Evolutionary conservation across 2,113 vertebrate species (phyloP), one percentile per base, ranked within the genome.

Genomic region (Oreocharis arfaki): DNA sequence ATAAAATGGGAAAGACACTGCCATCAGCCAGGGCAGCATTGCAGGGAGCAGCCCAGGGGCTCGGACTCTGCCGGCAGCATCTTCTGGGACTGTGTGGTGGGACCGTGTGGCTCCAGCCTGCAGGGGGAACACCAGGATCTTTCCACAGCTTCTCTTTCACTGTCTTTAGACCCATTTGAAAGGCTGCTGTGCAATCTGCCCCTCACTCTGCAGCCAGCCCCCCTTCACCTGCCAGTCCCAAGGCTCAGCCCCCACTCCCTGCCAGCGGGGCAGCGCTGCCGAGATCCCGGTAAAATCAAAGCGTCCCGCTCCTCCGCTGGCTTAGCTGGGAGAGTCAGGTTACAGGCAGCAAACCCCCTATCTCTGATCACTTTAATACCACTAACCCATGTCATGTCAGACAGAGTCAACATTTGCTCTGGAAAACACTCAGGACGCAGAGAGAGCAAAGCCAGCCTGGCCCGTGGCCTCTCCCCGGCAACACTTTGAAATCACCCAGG

Each of bases 321-420:
- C 87, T 96, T 89, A 95, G 89, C 90, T 27, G 53, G 55, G 41
- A 69, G 95, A 84, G 86, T 98, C 97, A 42, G 84, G 97, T 98
- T 98, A 94, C 98, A 61, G 92, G 95, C 97, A 95, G 96, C 86
- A 83, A 97, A 94, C 50, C 84, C 87, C 27, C 35, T 84, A 79
- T 79, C 97, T 98, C 97, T 98, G 98, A 98, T 98, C 98, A 93
- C 77, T 75, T 79, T 98, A 98, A 98, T 96, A 93, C 96, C 95
- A 21, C 71, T 96, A 90, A 97, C 97, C 94, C 95, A 16, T 84
- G 97, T 94, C 70, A 23, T 93, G 97, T 97, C 93, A 95, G 96
- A 96, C 95, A 94, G 97, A 97, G 97, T 93, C 83, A 83, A 96
- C 96, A 97, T 97, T 97, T 95, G 96, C 93, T 67, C 96, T 94